Evolutionary conservation across 2,113 vertebrate species (phyloP), one percentile per base, ranked within the genome.

Genomic region (Triplophysa rosa): DNA sequence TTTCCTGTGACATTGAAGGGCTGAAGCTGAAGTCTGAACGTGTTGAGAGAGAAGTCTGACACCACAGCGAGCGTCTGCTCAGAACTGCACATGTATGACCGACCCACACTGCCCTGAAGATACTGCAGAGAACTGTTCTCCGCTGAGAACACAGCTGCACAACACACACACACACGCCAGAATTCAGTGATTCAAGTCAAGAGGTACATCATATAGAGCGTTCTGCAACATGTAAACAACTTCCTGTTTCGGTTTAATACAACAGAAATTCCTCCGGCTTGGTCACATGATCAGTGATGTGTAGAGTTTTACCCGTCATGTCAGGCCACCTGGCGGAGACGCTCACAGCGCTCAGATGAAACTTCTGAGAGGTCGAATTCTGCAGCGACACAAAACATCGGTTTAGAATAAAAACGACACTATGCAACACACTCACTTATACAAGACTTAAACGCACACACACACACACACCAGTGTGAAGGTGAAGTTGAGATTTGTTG

Each of bases 21-120:
- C 88, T 99, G 98, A 84, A 99, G 81, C 88, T 95, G 93, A 82
- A 98, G 84, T 19, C 91, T 84, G 89, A 95, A 96, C 40, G 94
- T 80, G 81, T 95, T 96, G 88, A 99, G 80, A n/a, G 93, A 87
- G 24, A 93, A 89, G 1, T 67, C 11, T 1, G 76, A 42, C 0
- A 83, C 84, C 85, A 99, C 92, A 0, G 14, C 40, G 47, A 99
- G 86, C 6, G 73, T 94, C 78, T 99, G 94, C 88, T 96, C 91
- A 0, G 92, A 68, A 0, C 80, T 92, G 85, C 98, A 99, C 92
- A 91, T 94, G 89, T 97, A 99, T 0, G 97, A 99, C 72, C 88
- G 95, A 0, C 96, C 96, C 0, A 95, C 24, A 0, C 93, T 89
- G 67, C 95, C 95, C 70, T 89, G 89, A 78, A 98, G 89, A 42